phyloP scores from a whole-genome alignment of 1,140 invertebrate genomes.

The Radopholus similis region DNA sequence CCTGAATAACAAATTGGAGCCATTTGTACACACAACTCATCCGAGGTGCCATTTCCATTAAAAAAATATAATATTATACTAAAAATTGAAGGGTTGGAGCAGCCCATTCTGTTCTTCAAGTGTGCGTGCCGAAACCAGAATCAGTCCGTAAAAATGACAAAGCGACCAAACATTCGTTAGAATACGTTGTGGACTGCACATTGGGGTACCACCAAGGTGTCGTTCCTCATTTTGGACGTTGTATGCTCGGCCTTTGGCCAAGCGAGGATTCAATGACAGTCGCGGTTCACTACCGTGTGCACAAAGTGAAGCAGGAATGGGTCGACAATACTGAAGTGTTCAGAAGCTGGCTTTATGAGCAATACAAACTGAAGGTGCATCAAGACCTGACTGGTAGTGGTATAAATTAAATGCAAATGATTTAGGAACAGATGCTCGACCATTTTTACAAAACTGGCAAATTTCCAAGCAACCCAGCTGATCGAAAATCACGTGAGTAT shows the following conservation, averaged over 20 bases:
- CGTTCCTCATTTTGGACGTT: constrained; percentile 44
- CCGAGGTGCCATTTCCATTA: constrained; percentile 6
- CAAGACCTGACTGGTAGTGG: background rate
- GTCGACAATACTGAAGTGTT: constrained; percentile 36
- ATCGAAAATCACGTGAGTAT: background rate
- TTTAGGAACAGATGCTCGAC: constrained; percentile 44
- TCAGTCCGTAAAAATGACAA: constrained; percentile 4
- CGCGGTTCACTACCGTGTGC: constrained; percentile 50
- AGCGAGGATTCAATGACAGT: constrained; percentile 24
- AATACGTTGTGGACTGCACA: constrained; percentile 54
- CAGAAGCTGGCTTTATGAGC: constrained; percentile 50
- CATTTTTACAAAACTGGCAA: constrained; percentile 44
- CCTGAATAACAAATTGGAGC: constrained; percentile 45
- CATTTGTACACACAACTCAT: constrained; percentile 49
- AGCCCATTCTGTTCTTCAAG: constrained; percentile 49
- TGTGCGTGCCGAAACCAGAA: constrained; percentile 37
- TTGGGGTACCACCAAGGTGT: constrained; percentile 49
- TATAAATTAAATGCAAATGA: background rate
- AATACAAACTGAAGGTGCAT: constrained; percentile 47
- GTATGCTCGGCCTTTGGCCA: constrained; percentile 54
- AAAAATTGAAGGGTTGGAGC: constrained; percentile 50
- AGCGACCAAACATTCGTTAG: constrained; percentile 20
- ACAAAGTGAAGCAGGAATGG: constrained; percentile 42
- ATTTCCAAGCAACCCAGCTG: constrained; percentile 26
- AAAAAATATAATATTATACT: background rate